These are phyloP conservation scores for Caenorhabditis japonica DNA, from an alignment of 2,888 invertebrate species.

Conservation along the genomic window DNA sequence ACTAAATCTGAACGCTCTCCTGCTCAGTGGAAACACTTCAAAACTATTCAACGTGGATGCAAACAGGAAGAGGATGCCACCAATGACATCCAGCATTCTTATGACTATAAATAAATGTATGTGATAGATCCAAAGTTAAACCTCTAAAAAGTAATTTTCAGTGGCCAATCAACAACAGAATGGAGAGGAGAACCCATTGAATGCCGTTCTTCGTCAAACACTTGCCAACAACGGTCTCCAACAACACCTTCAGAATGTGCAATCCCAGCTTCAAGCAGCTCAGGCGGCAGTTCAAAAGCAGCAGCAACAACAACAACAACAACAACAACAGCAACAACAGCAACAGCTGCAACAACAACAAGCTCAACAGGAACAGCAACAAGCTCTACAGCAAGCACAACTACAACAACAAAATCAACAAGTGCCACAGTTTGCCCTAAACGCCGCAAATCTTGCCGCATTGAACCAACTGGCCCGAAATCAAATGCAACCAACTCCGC, in stretches of 20 bases:
- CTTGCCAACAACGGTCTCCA: constrained; percentile 59
- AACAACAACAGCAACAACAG: constrained; percentile 45
- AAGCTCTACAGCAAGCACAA: too few relatives aligned
- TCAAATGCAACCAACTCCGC: constrained; percentile 40
- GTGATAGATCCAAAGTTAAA: not conserved
- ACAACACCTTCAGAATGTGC: constrained; percentile 61
- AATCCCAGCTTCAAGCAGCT: constrained; percentile 50
- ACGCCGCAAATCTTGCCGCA: constrained; percentile 60
- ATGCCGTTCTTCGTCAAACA: constrained; percentile 63
- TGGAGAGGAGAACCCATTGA: constrained; percentile 62
- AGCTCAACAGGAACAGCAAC: constrained; percentile 22
- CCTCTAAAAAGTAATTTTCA: constrained; percentile 33
- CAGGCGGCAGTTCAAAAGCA: constrained; percentile 43
- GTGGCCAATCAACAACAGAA: constrained; percentile 59
- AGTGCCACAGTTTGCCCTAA: constrained; percentile 56
- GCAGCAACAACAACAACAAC: constrained; percentile 54
- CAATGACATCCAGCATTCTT: constrained; percentile 66
- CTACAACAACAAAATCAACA: too few relatives aligned
- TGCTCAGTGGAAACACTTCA: constrained; percentile 64
- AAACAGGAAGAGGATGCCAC: constrained; percentile 64
- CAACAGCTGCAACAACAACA: constrained; percentile 30
- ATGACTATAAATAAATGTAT: constrained; percentile 69
- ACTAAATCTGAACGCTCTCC: constrained; percentile 64
- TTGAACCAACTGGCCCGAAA: constrained; percentile 58
- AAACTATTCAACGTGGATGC: constrained; percentile 56